phyloP scores from a whole-genome alignment of 2,797 vertebrate genomes.

The Myotis myotis region DNA sequence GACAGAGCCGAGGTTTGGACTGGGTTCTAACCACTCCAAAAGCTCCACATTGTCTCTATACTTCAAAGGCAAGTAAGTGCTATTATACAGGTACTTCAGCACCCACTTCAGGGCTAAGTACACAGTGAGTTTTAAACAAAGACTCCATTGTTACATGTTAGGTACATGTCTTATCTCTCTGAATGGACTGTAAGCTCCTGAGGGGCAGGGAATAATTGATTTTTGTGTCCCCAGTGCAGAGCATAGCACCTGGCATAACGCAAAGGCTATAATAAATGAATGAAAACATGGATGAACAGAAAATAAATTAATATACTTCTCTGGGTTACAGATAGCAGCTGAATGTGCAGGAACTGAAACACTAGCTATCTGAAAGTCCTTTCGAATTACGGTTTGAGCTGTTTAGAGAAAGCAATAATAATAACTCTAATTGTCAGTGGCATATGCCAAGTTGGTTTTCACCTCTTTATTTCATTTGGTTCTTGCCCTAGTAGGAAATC shows the following conservation, averaged over 20 bases:
- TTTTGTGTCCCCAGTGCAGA: background rate
- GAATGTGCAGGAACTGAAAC: background rate
- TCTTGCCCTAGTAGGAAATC: background rate
- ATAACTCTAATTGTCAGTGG: background rate
- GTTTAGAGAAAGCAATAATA: constrained; percentile 4
- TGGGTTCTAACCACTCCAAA: background rate
- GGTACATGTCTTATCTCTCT: background rate
- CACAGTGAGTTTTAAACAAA: background rate
- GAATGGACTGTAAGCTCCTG: background rate
- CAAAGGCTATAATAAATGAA: background rate
- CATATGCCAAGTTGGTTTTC: background rate
- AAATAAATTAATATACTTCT: constrained; percentile 2
- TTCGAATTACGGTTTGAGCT: background rate
- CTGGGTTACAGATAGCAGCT: background rate
- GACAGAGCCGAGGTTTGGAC: background rate
- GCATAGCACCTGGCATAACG: background rate
- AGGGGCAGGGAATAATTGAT: background rate
- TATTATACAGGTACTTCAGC: background rate
- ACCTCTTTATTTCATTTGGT: background rate
- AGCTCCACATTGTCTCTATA: background rate
- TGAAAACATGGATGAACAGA: background rate
- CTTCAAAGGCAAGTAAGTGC: background rate
- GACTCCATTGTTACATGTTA: background rate
- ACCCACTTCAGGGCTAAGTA: background rate
- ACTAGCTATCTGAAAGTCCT: background rate